These are phyloP conservation scores for Drosophila anomelani DNA, from an alignment of 2,888 invertebrate genomes.

Conservation along the genomic window DNA sequence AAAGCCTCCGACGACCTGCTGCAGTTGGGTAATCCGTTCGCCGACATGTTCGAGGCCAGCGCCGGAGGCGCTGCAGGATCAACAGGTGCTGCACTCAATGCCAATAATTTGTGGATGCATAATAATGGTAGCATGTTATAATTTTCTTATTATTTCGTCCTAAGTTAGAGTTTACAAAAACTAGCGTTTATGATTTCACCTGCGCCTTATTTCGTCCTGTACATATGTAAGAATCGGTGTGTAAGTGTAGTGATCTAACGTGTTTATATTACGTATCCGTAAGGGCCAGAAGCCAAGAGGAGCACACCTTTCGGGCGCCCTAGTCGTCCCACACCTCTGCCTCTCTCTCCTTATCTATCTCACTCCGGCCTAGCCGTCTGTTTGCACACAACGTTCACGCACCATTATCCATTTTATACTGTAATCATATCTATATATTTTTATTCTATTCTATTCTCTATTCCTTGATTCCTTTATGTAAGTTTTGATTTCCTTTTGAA, in stretches of 20 bases:
- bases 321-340: conserved; percentile 27
- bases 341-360: neutral
- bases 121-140: conserved; percentile 85
- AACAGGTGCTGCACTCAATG: conserved; percentile 81
- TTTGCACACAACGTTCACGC: conserved; percentile 38
- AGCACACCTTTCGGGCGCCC: conserved; percentile 25
- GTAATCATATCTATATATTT: conserved; percentile 32
- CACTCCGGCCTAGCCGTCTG: conserved; percentile 31
- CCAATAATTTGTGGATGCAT: conserved; percentile 85
- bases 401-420: conserved; percentile 38
- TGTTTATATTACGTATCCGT: conserved; percentile 39
- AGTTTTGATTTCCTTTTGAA: conserved; percentile 56
- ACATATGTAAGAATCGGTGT: conserved; percentile 42
- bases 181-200: conserved; percentile 26
- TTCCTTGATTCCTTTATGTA: conserved; percentile 42
- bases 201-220: conserved; percentile 49
- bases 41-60: conserved; percentile 93
- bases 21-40: conserved; percentile 95
- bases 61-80: conserved; percentile 74
- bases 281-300: conserved; percentile 38
- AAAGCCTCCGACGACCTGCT: conserved; percentile 95
- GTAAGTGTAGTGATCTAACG: conserved; percentile 40
- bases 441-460: conserved; percentile 39
- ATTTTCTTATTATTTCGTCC: conserved; percentile 58
- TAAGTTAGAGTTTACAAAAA: conserved; percentile 34